Evolutionary conservation across 2,888 invertebrate genomes (phyloP), one percentile per base, ranked within the genome.

Genomic region (Hofmannophila pseudospretella): DNA sequence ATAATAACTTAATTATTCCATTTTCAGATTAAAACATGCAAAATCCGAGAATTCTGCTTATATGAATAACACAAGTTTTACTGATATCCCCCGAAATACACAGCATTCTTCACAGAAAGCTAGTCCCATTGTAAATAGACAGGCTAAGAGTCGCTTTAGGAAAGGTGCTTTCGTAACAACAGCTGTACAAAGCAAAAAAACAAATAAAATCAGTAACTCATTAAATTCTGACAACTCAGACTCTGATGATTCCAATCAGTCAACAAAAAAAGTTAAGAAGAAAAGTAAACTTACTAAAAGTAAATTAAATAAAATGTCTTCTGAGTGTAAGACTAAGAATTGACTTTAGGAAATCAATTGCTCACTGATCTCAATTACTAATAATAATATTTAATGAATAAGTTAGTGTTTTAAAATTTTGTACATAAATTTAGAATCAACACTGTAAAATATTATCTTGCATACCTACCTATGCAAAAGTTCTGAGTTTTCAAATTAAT

Each of bases 101-200:
- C 67, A 66, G 39, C 50, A 51, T 32, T 30, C 47, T 28, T 36
- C 42, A 5, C 74, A 67, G 45, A 79, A 72, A 57, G 38, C 49
- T 1, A 67, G 47, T 22, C 55, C 54, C 32, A 42, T 40, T 41
- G 80, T 71, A 44, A 67, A 41, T 29, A 69, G 65, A 45, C 68
- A 71, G 45, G 63, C 71, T 4, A 84, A 81, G 47, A 68, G 67
- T 39, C 88, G 88, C 43, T 91, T 91, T 53, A 88, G 89, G 54
- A 90, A 90, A 49, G 77, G 89, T 40, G 90, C 89, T 11, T 76
- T 89, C 43, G 89, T 91, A 0, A 89, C 90, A 16, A 89, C 90
- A 7, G 89, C 90, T 1, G 62, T 86, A 19, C 88, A 88, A 57
- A 70, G 59, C 16, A 84, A 77, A 44, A 88, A 84, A 53, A 49